Evolutionary conservation across 1,140 invertebrate species (phyloP).

Genomic region (Riptortus pedestris): DNA sequence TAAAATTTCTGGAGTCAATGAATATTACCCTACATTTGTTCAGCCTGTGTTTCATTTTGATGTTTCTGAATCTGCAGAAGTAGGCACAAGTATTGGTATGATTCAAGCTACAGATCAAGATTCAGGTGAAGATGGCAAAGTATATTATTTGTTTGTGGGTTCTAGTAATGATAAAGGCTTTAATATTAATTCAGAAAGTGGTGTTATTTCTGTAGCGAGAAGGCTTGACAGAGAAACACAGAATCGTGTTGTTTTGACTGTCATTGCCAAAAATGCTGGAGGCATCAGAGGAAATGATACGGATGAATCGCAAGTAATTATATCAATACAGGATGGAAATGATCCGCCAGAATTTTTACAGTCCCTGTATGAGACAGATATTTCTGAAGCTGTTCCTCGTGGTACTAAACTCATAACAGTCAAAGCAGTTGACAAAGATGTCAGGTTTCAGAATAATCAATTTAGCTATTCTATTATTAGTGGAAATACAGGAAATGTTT

Average conservation of each 20-base stretch:
- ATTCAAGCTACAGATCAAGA: constrained; percentile 87
- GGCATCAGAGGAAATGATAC: constrained; percentile 89
- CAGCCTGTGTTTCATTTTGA: constrained; percentile 86
- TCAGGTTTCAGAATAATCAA: constrained; percentile 79
- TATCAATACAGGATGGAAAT: constrained; percentile 89
- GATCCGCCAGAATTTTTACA: constrained; percentile 85
- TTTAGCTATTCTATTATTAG: constrained; percentile 83
- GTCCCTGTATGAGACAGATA: constrained; percentile 56
- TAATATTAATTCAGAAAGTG: constrained; percentile 71
- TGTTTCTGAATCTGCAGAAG: constrained; percentile 81
- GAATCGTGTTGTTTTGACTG: constrained; percentile 76
- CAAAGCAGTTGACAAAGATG: constrained; percentile 82
- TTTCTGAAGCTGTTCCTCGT: constrained; percentile 63
- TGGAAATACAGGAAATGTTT: constrained; percentile 70
- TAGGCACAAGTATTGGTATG: constrained; percentile 74
- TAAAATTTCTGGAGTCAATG: constrained; percentile 79
- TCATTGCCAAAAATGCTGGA: constrained; percentile 88
- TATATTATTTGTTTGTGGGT: constrained; percentile 86
- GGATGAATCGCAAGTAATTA: constrained; percentile 85
- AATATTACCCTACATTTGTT: constrained; percentile 83
- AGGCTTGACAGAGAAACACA: constrained; percentile 82
- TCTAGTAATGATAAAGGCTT: constrained; percentile 88
- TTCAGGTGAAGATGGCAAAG: constrained; percentile 77
- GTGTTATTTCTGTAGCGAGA: constrained; percentile 69
- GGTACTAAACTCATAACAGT: constrained; percentile 69